These are phyloP conservation scores for Trachemys scripta DNA, from an alignment of 2,113 vertebrate species.

Conservation along the genomic window DNA sequence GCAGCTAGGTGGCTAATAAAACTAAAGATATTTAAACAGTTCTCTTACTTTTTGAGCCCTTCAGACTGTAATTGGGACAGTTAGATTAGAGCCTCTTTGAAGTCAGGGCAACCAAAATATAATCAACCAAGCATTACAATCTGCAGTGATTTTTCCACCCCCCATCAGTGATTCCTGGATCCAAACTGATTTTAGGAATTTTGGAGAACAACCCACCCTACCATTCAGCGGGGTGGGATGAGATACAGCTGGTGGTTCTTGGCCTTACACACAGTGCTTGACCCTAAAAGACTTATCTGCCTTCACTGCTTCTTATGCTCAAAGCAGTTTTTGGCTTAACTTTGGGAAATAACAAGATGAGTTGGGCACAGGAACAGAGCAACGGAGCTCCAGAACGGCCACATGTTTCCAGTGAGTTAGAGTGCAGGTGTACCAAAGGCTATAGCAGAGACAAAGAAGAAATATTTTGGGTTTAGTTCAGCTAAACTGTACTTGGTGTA, in stretches of 20 bases:
- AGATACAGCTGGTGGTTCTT: not conserved
- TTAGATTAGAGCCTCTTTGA: not conserved
- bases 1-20: not conserved
- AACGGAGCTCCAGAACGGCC: no score
- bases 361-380: no score
- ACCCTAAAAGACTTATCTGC: not conserved
- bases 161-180: not conserved
- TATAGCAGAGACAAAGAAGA: no score
- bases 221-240: not conserved
- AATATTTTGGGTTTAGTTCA: no score
- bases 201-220: not conserved
- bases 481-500: no score
- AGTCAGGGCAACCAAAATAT: not conserved
- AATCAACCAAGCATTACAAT: not conserved
- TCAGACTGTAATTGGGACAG: not conserved
- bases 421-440: no score
- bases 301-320: not conserved
- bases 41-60: not conserved
- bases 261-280: not conserved
- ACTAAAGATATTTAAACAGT: not conserved
- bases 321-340: not conserved
- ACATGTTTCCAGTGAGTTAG: no score
- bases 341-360: not conserved
- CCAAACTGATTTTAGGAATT: not conserved
- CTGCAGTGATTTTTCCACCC: not conserved